phyloP scores from a whole-genome alignment of 2,797 vertebrate genomes.

The Arnoldichthys spilopterus region DNA sequence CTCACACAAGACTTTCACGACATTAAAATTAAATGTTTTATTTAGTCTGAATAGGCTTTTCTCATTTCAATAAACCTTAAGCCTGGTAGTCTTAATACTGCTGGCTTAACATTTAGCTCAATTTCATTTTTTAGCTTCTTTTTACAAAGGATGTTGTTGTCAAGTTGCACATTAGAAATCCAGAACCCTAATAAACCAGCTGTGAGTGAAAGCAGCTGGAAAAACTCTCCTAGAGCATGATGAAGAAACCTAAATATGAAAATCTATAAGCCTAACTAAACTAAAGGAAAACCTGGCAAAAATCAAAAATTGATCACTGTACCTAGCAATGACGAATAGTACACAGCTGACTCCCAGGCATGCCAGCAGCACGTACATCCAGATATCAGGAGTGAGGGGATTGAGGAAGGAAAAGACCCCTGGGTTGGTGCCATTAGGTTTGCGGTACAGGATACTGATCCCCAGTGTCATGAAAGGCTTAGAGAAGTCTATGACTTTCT shows the following conservation, averaged over 20 bases:
- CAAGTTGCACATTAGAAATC: no score
- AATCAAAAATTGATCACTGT: constrained; percentile 31
- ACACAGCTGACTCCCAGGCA: constrained; percentile 98
- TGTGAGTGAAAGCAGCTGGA: no score
- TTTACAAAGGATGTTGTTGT: no score
- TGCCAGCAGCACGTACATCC: constrained; percentile 97
- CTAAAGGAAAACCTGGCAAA: neutral
- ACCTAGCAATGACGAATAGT: constrained; percentile 98
- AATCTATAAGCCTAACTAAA: no score
- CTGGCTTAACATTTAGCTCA: no score
- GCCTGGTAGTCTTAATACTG: no score
- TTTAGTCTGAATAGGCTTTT: no score
- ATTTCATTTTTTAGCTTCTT: no score
- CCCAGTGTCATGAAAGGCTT: constrained; percentile 99
- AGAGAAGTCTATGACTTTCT: constrained; percentile 98
- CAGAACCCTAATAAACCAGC: no score
- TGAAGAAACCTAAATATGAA: neutral
- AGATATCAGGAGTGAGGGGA: constrained; percentile 96
- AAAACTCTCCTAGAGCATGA: neutral
- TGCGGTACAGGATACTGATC: constrained; percentile 95
- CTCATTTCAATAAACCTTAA: no score
- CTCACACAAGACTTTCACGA: no score
- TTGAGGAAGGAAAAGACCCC: constrained; percentile 97
- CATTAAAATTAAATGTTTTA: no score
- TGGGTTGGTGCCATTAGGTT: constrained; percentile 96